phyloP scores from a whole-genome alignment of 2,797 vertebrate genomes.

The Macrochelys suwanniensis region DNA sequence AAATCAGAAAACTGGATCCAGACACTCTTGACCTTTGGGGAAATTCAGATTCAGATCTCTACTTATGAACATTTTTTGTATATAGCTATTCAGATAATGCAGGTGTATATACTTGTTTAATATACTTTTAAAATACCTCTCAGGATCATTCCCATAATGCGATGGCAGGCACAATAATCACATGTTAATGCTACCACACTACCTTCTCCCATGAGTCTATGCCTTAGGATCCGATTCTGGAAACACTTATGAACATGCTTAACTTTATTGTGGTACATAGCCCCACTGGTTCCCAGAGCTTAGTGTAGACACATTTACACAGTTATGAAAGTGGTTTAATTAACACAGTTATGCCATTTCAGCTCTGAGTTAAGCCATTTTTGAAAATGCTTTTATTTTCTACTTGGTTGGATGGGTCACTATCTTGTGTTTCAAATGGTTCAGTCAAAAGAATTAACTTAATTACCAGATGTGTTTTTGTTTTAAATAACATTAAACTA shows the following conservation, averaged over 20 bases:
- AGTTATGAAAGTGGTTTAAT: constrained; percentile 31
- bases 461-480: constrained; percentile 23
- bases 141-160: not conserved
- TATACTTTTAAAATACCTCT: not conserved
- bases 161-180: not conserved
- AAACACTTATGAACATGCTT: constrained; percentile 10
- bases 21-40: not conserved
- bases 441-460: not conserved
- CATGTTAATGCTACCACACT: constrained; percentile 35
- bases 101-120: constrained; percentile 1
- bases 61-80: constrained; percentile 12
- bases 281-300: constrained; percentile 18
- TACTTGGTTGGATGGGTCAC: not conserved
- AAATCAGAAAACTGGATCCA: constrained; percentile 7
- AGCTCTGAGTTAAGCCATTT: not conserved
- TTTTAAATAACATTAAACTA: constrained; percentile 7
- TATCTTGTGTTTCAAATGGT: not conserved
- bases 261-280: constrained; percentile 1
- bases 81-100: constrained; percentile 48
- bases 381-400: constrained; percentile 34
- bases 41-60: not conserved
- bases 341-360: not conserved
- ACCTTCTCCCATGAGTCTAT: constrained; percentile 41
- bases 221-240: not conserved
- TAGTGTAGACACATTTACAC: not conserved